Base-by-base conservation (phyloP, 2,113 vertebrate genomes). In the Raja brachyura region DNA sequence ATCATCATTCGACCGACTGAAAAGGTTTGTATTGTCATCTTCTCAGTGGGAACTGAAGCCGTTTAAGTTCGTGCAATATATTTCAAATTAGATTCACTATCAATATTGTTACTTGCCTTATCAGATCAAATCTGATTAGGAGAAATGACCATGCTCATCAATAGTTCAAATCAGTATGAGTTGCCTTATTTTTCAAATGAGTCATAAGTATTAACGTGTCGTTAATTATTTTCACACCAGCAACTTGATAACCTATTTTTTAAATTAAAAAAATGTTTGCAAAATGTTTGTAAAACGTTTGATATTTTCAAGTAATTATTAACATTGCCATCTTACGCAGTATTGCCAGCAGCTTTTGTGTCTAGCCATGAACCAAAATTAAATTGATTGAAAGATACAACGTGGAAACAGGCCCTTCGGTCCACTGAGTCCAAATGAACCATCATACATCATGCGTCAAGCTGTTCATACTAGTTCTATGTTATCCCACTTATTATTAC, bases 51-150 rank as follows among this genome's bases (percentile, higher is more conserved):
- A 63, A 66, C 7, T 66, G 59, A 88, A 88, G 31, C 59, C 28
- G 31, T 88, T 88, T 88, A 88, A 88, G 83, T 63, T 25, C 61
- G 59, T 88, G 59, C 83, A 88, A 88, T 88, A 88, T 88, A 88
- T 88, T 88, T 88, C 83, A 88, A 88, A 88, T 88, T 88, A 88
- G 83, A 88, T 88, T 88, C 83, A 88, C 59, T 88, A 88, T 88
- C 83, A 88, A 88, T 88, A 88, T 88, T 88, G 83, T 88, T 88
- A 88, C 83, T 56, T 63, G 83, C n/a, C n/a, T 88, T 88, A 88
- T 88, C 83, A 88, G 83, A 88, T 88, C 83, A 88, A 61, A 88
- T 88, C n/a, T 88, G 83, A 88, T 88, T 88, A 88, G 83, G 63
- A 88, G 63, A 88, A 63, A n/a, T 48, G 8, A 88, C 9, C 61